Evolutionary conservation across 1,140 invertebrate species (phyloP), one percentile per base, ranked within the genome.

Genomic region (Apis laboriosa): DNA sequence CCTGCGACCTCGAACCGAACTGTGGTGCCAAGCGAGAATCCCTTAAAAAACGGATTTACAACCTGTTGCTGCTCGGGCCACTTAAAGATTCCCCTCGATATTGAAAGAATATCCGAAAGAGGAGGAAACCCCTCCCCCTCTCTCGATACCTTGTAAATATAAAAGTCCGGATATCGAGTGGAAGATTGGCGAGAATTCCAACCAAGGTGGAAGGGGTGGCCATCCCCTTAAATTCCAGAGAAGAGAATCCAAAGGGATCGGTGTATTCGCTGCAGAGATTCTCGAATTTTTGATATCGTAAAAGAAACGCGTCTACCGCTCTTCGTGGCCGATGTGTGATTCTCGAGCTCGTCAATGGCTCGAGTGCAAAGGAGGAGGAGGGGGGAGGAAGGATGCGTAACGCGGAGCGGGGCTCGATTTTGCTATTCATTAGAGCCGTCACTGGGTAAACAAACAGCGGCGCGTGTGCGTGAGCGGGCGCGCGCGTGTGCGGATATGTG

Each of bases 71-170:
- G 89, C 80, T 80, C 71, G 78, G 76, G 81, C 92, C 92, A 93
- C 93, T 94, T 94, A 94, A 94, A 94, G 92, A 93, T 94, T 93
- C 94, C 93, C 93, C 93, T 94, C 93, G 92, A 94, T 94, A 94
- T 94, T 93, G 93, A 93, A 93, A 94, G 92, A 94, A 93, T 94
- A 94, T 94, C 92, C 91, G 91, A 93, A 92, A 92, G 88, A 83
- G 84, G 92, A 89, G 90, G 89, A 84, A 86, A 88, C 74, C 60
- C 68, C 66, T 70, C 9, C 80, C 88, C 86, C 91, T 91, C 84
- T 84, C 86, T 90, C 90, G 76, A 89, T 90, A 90, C 78, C 92
- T 91, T 90, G 92, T 92, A 92, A 93, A 93, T 93, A 92, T 92
- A 92, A 93, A 91, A 90, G 83, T 89, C 88, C 89, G 89, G 91